Conservation (phyloP, 1,140 invertebrate species). For the Drosophila pectinifera region DNA sequence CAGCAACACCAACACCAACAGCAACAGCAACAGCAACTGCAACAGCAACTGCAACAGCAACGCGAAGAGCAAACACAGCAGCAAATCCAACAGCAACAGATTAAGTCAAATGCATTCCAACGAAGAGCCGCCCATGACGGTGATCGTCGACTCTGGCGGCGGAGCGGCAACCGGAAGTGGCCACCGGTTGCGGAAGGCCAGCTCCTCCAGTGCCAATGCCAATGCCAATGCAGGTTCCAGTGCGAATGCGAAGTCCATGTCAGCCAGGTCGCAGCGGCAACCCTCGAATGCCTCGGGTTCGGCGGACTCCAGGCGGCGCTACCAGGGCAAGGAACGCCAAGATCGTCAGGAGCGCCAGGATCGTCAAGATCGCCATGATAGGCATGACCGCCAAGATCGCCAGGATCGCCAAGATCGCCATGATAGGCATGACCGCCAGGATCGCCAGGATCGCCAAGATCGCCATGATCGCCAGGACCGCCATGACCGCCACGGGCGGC, state of each 20-base stretch:
- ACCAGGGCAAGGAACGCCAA: slow-evolving; percentile 51
- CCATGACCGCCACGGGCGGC: background rate
- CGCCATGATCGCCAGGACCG: slow-evolving; percentile 10
- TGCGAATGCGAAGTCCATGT: background rate
- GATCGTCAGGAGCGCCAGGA: slow-evolving; percentile 17
- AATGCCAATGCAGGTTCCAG: slow-evolving; percentile 34
- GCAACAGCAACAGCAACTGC: slow-evolving; percentile 25
- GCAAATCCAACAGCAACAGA: slow-evolving; percentile 41
- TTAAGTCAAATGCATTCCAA: slow-evolving; percentile 74
- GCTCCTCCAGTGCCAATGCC: slow-evolving; percentile 74
- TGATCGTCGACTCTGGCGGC: slow-evolving; percentile 63
- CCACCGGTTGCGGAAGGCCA: slow-evolving; percentile 69
- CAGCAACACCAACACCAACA: slow-evolving; percentile 21
- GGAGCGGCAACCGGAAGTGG: slow-evolving; percentile 20
- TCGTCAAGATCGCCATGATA: background rate
- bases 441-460: slow-evolving; percentile 9
- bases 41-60: slow-evolving; percentile 26
- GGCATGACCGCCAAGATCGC: too few relatives aligned
- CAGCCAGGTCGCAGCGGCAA: slow-evolving; percentile 37
- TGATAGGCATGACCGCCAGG: background rate
- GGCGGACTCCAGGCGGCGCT: slow-evolving; percentile 36
- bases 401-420: slow-evolving; percentile 4
- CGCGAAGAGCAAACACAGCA: too few relatives aligned
- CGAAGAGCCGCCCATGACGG: slow-evolving; percentile 75
- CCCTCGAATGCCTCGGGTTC: slow-evolving; percentile 44